Conservation (phyloP, 2,888 invertebrate genomes). For the Archips xylosteana region DNA sequence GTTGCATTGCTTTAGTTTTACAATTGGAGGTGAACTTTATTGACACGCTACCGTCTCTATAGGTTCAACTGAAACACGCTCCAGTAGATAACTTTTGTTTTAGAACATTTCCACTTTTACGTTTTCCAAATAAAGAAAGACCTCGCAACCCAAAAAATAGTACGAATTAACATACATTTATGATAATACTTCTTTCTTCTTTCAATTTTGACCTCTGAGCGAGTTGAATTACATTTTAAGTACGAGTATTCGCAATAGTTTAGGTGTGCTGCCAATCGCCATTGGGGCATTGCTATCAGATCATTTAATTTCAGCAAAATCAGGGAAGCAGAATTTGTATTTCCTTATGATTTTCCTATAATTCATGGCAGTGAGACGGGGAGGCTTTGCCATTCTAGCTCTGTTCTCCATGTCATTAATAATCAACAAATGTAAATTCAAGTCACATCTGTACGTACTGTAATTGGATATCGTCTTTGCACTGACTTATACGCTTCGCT, state of each 20-base stretch:
- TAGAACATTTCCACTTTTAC: neutral
- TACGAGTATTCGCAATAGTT: neutral
- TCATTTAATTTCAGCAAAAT: neutral
- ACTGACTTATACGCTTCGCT: neutral
- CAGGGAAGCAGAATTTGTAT: neutral
- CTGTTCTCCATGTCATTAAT: constrained; percentile 6
- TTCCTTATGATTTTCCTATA: neutral
- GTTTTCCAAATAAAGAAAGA: neutral
- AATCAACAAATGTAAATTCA: constrained; percentile 11
- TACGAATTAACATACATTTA: neutral
- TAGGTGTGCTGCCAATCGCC: neutral
- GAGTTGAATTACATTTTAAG: neutral
- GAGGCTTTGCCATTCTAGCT: too few species aligned
- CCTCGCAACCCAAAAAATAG: neutral
- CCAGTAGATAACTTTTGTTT: constrained; percentile 15
- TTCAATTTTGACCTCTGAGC: neutral
- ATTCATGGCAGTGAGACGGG: neutral
- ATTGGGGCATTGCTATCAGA: neutral
- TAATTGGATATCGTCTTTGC: neutral
- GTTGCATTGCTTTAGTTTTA: constrained; percentile 7
- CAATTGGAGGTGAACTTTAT: constrained; percentile 28
- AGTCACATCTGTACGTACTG: neutral
- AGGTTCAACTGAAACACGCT: constrained; percentile 23
- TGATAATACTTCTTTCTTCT: neutral
- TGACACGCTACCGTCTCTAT: constrained; percentile 22